These are phyloP conservation scores for Brachymystax lenok DNA, from an alignment of 2,797 vertebrate genomes.

Conservation along the genomic window DNA sequence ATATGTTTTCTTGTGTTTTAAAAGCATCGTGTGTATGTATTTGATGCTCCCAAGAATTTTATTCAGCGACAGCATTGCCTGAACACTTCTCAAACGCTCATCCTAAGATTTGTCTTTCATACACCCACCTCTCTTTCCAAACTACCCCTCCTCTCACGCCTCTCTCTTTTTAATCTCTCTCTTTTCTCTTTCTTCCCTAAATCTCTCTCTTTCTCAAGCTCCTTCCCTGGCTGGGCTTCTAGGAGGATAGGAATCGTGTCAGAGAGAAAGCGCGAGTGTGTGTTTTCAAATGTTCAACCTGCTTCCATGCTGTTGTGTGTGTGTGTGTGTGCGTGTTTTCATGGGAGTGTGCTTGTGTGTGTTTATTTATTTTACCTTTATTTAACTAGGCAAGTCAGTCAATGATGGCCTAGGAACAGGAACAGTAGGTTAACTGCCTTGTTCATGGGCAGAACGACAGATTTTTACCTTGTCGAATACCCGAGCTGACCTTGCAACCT, in stretches of 20 bases:
- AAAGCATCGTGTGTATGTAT: conserved; percentile 62
- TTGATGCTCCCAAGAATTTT: conserved; percentile 70
- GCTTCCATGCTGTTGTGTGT: background rate
- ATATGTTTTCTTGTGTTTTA: conserved; percentile 48
- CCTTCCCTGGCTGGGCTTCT: conserved; percentile 60
- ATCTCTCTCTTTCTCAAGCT: conserved; percentile 36
- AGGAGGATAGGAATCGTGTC: conserved; percentile 51
- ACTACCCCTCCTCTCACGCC: conserved; percentile 68
- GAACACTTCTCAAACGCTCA: conserved; percentile 66
- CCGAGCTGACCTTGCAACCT: no score
- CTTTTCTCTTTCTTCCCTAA: conserved; percentile 61
- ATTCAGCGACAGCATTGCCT: conserved; percentile 67
- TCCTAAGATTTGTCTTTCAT: conserved; percentile 78
- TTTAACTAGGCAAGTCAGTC: no score
- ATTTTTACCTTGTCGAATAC: no score
- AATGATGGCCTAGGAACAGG: no score
- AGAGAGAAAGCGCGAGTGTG: background rate
- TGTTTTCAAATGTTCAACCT: background rate
- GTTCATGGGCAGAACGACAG: no score
- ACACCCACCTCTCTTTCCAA: conserved; percentile 70
- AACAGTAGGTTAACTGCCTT: no score
- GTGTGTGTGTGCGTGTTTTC: background rate
- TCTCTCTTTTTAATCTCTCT: conserved; percentile 67
- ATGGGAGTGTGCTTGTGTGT: conserved; percentile 7
- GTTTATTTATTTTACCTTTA: background rate